Evolutionary conservation across 2,113 vertebrate species (phyloP).

Genomic region (Beaufortia kweichowensis): DNA sequence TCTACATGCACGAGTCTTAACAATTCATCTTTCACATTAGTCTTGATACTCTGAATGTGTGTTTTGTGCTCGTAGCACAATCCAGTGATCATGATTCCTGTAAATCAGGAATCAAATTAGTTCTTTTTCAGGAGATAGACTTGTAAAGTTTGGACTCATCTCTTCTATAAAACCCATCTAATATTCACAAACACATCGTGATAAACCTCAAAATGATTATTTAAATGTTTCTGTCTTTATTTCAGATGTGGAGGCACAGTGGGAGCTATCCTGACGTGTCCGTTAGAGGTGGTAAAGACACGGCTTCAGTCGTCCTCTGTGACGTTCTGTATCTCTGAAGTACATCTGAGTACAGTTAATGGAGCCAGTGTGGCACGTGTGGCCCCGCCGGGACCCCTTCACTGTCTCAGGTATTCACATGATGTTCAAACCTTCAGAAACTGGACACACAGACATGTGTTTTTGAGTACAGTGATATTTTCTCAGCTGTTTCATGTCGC

Average conservation of each 20-base stretch:
- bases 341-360: slow-evolving; percentile 88
- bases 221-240: neutral
- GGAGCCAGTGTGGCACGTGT: slow-evolving; percentile 85
- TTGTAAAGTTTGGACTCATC: too few species aligned
- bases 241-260: slow-evolving; percentile 95
- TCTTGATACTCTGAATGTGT: neutral
- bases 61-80: too few species aligned
- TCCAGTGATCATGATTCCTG: too few species aligned
- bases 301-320: slow-evolving; percentile 93
- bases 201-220: neutral
- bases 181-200: neutral
- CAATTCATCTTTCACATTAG: neutral
- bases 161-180: neutral
- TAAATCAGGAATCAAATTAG: too few species aligned
- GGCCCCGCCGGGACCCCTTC: slow-evolving; percentile 90
- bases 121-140: too few species aligned
- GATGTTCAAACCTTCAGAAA: too few species aligned
- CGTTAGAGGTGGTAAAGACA: slow-evolving; percentile 98
- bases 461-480: neutral
- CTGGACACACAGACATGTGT: neutral
- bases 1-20: neutral
- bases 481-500: neutral
- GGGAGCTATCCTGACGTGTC: slow-evolving; percentile 96
- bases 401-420: slow-evolving; percentile 87
- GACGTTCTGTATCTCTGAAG: slow-evolving; percentile 90